Conservation (phyloP, 2,113 vertebrate species). For the Cololabis saira region DNA sequence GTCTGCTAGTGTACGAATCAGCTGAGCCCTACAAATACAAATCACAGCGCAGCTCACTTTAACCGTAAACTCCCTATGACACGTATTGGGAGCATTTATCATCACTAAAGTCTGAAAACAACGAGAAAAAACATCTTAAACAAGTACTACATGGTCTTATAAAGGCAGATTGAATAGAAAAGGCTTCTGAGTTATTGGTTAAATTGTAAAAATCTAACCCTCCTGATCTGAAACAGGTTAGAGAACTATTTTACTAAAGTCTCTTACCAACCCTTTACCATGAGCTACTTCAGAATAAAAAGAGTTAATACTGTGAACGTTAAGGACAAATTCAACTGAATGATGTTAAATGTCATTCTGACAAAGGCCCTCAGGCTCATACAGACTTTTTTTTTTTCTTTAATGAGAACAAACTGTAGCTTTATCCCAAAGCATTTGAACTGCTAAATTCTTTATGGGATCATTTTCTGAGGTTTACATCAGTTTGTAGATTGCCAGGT, state of each 20-base stretch:
- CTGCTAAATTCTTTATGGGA: slow-evolving; percentile 16
- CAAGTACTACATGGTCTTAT: too few relatives aligned
- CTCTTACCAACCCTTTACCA: too few relatives aligned
- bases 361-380: slow-evolving; percentile 1
- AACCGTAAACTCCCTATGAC: neutral
- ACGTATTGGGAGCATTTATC: too few relatives aligned
- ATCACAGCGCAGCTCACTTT: neutral
- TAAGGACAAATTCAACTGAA: slow-evolving; percentile 5
- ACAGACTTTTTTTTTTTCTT: neutral
- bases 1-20: slow-evolving; percentile 98
- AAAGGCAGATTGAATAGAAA: neutral
- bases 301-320: neutral
- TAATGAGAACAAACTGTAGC: slow-evolving; percentile 5
- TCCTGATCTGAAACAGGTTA: too few relatives aligned
- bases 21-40: slow-evolving; percentile 89
- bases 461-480: slow-evolving; percentile 5
- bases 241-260: too few relatives aligned
- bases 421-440: slow-evolving; percentile 1
- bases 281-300: neutral
- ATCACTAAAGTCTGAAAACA: too few relatives aligned
- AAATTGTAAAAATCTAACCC: neutral
- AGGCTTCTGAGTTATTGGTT: neutral
- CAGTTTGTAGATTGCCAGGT: slow-evolving; percentile 20
- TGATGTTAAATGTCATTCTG: slow-evolving; percentile 1
- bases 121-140: too few relatives aligned